Base-by-base conservation (phyloP, 2,888 invertebrate genomes). In the Leucophora obtusa region DNA sequence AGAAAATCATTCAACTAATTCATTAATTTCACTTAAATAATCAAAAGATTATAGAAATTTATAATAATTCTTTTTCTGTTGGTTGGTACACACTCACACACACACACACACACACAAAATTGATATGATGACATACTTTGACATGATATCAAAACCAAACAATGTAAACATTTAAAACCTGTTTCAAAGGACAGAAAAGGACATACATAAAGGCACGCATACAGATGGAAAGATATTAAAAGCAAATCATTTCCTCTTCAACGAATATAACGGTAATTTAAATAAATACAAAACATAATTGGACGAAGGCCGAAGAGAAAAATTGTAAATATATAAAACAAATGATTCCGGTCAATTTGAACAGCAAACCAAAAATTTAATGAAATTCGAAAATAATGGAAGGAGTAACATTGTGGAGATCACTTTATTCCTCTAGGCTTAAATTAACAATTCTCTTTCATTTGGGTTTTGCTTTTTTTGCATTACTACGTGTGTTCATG, bases 291-390 rank as follows among this genome's bases (percentile, higher is more conserved):
- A n/a, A 74, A 69, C 66, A 68, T 69, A 69, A 80, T 75, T 79
- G 62, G 17, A 56, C 11, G 18, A 73, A 69, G 73, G 68, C 43
- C 71, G 51, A 66, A 56, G 28, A 15, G 17, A 21, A 74, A 28
- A 63, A 43, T 10, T 53, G 15, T 28, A 28, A n/a, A 17, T 17
- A 47, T 51, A 54, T 15, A 35, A 54, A 85, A 82, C 83, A 84
- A 84, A 85, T 83, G 82, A 85, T 86, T 86, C 84, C 85, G 86
- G 86, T 86, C 86, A 86, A 86, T 86, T 86, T 86, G 84, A 86
- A 84, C 84, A 82, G 78, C 76, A 82, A 78, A 77, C 50, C 53
- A 65, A 47, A 47, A n/a, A 54, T 47, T 75, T 69, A 62, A 69
- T 56, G 51, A 76, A 50, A 72, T 74, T 35, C 58, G 72, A 53